Evolutionary conservation across 2,113 vertebrate genomes (phyloP).

Genomic region (Apteryx owenii): DNA sequence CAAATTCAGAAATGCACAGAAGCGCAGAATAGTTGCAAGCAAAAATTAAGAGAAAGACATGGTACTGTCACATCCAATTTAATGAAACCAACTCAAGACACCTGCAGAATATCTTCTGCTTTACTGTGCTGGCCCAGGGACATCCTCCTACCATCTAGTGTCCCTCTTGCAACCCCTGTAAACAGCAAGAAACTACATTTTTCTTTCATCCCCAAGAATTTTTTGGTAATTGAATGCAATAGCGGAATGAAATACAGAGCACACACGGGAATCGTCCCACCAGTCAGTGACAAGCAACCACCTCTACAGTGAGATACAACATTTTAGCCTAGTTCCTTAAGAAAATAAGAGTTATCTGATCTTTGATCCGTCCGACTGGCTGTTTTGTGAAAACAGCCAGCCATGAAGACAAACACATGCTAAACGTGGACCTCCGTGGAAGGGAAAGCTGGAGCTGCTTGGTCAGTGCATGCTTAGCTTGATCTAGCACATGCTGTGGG

Average conservation of each 20-base stretch:
- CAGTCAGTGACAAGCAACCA: not conserved
- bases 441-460: not conserved
- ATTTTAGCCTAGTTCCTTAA: not conserved
- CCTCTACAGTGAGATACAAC: not conserved
- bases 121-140: not conserved
- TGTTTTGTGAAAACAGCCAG: not conserved
- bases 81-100: not conserved
- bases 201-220: not conserved
- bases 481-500: not conserved
- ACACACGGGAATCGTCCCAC: not conserved
- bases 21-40: not conserved
- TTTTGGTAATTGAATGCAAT: not conserved
- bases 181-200: not conserved
- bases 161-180: not conserved
- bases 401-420: fast-evolving
- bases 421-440: fast-evolving
- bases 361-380: not conserved
- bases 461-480: fast-evolving
- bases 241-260: not conserved
- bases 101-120: not conserved
- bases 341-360: not conserved
- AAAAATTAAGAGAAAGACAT: not conserved
- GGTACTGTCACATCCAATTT: not conserved
- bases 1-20: not conserved
- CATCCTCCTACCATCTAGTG: not conserved